Evolutionary conservation across 2,888 invertebrate species (phyloP), one percentile per base, ranked within the genome.

Genomic region (Cordilura impudica): DNA sequence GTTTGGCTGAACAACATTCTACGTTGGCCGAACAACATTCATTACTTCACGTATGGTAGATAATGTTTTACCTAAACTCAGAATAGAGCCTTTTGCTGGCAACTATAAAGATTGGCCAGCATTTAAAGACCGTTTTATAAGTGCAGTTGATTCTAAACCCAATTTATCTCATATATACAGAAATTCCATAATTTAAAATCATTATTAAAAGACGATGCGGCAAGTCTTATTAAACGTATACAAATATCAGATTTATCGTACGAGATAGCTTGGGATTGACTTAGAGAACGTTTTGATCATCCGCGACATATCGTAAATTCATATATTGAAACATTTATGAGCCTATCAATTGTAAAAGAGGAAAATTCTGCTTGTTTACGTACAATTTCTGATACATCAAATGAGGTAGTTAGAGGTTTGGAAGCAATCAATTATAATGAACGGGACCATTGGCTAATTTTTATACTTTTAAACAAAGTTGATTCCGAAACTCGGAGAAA

Each of bases 81-180:
- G 49, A 4, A 35, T 74, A 29, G 53, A 65, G 39, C 35, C 61
- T 10, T 82, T 81, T 60, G 14, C 49, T 1, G 70, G 77, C 4
- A 56, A 78, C 21, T 82, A 77, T 39, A 70, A 71, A 16, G 74
- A 73, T 12, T 81, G 80, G 76, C 78, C 70, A 12, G 47, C 75
- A 0, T 76, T 78, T 56, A 75, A 69, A 8, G 60, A 81, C 26
- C 7, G 75, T 19, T 78, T 71, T 43, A 49, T 12, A n/a, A 51
- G 60, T 7, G 54, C 81, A 12, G 66, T 74, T 5, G 65, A 73
- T 54, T 69, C 70, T 7, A 78, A 71, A 18, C 10, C 66, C 4
- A 49, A 51, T 12, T 51, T 82, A 7, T 63, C 74, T 1, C 19
- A 35, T 18, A n/a, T n/a, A 67, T 65, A 6, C 73, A 81, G 58